A percentile compares a stretch with the other conserved stretches of the same genome.
phyloP scores from a whole-genome alignment of 2,888 invertebrate genomes.

The Crematogaster levior region DNA sequence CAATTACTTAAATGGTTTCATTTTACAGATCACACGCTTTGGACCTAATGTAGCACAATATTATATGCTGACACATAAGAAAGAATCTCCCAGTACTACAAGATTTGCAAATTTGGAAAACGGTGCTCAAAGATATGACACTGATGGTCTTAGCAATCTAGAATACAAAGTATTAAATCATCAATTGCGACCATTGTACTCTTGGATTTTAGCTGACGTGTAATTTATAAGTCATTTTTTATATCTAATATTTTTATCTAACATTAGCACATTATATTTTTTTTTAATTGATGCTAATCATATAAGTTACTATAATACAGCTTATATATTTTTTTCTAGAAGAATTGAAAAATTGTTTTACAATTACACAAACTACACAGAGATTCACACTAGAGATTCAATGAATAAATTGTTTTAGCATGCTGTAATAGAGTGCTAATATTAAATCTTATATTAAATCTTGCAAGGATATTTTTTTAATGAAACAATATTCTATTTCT shows the following conservation, averaged over 20 bases:
- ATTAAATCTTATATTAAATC: constrained; percentile 12
- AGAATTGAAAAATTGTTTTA: not conserved
- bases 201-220: constrained; percentile 84
- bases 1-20: constrained; percentile 15
- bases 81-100: constrained; percentile 87
- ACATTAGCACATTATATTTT: not conserved
- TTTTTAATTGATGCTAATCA: not conserved
- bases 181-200: constrained; percentile 82
- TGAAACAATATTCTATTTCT: not conserved
- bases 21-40: constrained; percentile 88
- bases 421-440: constrained; percentile 34
- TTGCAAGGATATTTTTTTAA: constrained; percentile 22
- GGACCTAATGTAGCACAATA: constrained; percentile 90
- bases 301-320: constrained; percentile 14
- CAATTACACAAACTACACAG: no score
- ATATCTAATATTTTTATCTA: constrained; percentile 11
- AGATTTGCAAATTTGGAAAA: constrained; percentile 81
- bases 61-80: constrained; percentile 89
- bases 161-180: constrained; percentile 83
- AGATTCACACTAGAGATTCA: not conserved
- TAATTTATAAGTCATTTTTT: constrained; percentile 67
- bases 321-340: not conserved
- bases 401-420: constrained; percentile 17
- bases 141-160: constrained; percentile 83
- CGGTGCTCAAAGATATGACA: constrained; percentile 81